Conservation (phyloP, 2,888 invertebrate genomes). For the Cheiracanthium punctorium region DNA sequence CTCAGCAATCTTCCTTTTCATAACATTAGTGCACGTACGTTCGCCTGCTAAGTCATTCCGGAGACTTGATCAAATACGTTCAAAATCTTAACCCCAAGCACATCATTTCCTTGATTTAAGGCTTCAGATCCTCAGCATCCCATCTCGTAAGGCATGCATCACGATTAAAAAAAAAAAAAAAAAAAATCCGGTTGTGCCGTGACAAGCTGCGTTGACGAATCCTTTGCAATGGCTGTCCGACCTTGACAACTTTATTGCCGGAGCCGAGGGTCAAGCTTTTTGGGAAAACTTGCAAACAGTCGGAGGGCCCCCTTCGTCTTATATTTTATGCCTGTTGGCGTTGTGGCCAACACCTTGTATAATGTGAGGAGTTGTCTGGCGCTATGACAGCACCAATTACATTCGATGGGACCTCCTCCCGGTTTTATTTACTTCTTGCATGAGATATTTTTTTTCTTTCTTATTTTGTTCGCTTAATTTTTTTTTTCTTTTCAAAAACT, state of each 20-base stretch:
- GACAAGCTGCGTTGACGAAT: constrained; percentile 6
- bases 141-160: neutral
- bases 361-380: constrained; percentile 40
- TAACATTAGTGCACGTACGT: too few relatives aligned
- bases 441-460: neutral
- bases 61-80: too few relatives aligned
- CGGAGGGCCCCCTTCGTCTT: constrained; percentile 25
- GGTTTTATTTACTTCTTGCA: constrained; percentile 3
- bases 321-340: constrained; percentile 51
- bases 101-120: too few relatives aligned
- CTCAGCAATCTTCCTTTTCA: too few relatives aligned
- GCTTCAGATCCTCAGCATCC: too few relatives aligned
- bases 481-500: too few relatives aligned
- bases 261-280: constrained; percentile 12
- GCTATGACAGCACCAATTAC: constrained; percentile 54
- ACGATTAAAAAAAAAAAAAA: too few relatives aligned
- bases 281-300: constrained; percentile 27
- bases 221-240: neutral
- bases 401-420: constrained; percentile 22
- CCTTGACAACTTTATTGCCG: constrained; percentile 54
- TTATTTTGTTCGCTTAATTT: too few relatives aligned
- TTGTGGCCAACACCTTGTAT: constrained; percentile 45
- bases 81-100: too few relatives aligned
- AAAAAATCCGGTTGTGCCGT: constrained; percentile 2
- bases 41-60: too few relatives aligned